phyloP scores from a whole-genome alignment of 2,888 invertebrate genomes.

The Desoria tigrina region DNA sequence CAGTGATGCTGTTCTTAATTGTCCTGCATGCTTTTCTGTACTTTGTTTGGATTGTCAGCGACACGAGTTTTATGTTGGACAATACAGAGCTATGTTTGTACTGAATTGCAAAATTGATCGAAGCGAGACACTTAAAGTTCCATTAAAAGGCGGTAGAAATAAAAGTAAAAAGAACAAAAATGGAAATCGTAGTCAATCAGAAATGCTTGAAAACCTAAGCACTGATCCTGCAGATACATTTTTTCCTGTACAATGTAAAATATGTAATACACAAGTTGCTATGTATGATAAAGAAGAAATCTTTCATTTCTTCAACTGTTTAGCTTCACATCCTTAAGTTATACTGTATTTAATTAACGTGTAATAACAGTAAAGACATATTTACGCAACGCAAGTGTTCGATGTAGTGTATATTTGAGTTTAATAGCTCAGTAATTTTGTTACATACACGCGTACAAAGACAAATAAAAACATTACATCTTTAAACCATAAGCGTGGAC shows the following conservation, averaged over 20 bases:
- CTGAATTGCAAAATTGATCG: constrained; percentile 61
- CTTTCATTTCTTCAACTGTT: constrained; percentile 64
- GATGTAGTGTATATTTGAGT: not conserved
- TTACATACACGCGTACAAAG: too few species aligned
- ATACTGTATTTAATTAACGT: not conserved
- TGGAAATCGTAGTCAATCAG: constrained; percentile 21
- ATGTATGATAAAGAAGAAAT: constrained; percentile 63
- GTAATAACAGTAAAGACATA: too few species aligned
- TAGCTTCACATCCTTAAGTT: constrained; percentile 56
- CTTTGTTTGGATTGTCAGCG: constrained; percentile 64
- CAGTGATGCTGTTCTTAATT: constrained; percentile 64
- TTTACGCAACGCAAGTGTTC: too few species aligned
- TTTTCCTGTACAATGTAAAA: constrained; percentile 61
- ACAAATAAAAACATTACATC: too few species aligned
- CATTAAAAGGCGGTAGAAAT: constrained; percentile 53
- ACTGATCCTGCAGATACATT: constrained; percentile 56
- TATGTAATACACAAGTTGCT: constrained; percentile 62
- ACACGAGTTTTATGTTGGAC: constrained; percentile 61
- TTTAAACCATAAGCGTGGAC: too few species aligned
- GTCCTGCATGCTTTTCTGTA: constrained; percentile 64
- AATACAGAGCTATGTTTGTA: constrained; percentile 66
- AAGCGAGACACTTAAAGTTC: constrained; percentile 55
- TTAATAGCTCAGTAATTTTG: too few species aligned
- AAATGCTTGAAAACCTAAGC: not conserved
- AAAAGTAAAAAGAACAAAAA: constrained; percentile 46